Base-by-base conservation (phyloP, 1,140 invertebrate species). In the Ladona fulva region DNA sequence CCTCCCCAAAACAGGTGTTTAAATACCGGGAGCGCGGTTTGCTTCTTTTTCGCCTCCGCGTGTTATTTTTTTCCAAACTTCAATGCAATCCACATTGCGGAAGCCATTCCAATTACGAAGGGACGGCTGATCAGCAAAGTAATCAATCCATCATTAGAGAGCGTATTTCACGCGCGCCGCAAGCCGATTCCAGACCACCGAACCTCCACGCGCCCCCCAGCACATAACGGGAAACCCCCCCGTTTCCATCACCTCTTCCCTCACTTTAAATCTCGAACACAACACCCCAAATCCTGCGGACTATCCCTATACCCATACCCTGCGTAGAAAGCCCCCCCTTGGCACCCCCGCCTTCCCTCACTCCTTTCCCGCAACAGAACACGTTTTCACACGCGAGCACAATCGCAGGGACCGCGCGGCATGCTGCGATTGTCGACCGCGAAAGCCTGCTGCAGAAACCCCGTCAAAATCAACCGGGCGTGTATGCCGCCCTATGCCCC, bases 131-230 rank as follows among this genome's bases (percentile, higher is more conserved):
- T 66, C 52, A 66, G 52, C 3, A 12, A 66, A 66, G 52, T 66
- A 66, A 66, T 66, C 52, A 66, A 66, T 66, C 52, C 52, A 66
- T 66, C 52, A 66, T 66, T 66, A 66, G 52, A 66, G 52, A 66
- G 12, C 52, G 52, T 66, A 66, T 66, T 66, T 66, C 52, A 66
- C n/a, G 52, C 52, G 14, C 52, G 14, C 52, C 52, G 52, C 14
- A 66, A 66, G 52, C 52, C 52, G 52, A 66, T 66, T 66, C 52
- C 52, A 66, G 52, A 19, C 52, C 52, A 66, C 52, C 52, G 52
- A 66, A 12, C 12, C 52, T 66, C 52, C 52, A 66, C 16, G 5
- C 52, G 5, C 12, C 52, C 3, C 3, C 52, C 3, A 16, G 52
- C 3, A 66, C 16, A 66, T 16, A 66, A 19, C 52, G 16, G 52